Evolutionary conservation across 2,888 invertebrate species (phyloP), one percentile per base, ranked within the genome.

Genomic region (Lapara coniferarum): DNA sequence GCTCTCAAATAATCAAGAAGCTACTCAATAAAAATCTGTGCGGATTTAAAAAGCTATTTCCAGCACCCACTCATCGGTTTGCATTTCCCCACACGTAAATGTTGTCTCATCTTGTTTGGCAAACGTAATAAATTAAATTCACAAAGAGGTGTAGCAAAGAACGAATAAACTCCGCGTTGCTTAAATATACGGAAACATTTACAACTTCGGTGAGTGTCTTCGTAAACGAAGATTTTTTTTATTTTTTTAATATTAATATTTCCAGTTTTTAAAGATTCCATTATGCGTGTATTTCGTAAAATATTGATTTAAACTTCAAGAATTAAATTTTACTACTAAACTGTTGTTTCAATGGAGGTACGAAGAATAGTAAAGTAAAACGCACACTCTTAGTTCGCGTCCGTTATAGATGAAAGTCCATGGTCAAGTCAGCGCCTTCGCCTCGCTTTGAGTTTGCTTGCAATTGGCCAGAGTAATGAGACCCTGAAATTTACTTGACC

Each of bases 101-200:
- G 80, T 78, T 83, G 86, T 87, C 86, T 79, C 77, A 74, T 84
- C 84, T 78, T 78, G 79, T 87, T 86, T 83, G 78, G 75, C 69
- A 66, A 75, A 71, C 73, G 77, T 83, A 83, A 85, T 88, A 88
- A 87, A 89, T 89, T 87, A 84, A 87, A 89, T 49, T 88, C 79
- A 78, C 81, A 81, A 80, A 74, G 79, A 82, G 81, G 81, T 84
- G 82, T 77, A 71, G 77, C 63, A 49, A 46, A 37, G 57, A 63
- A 49, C 63, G 63, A 57, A 57, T 63, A 49, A 16, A 49, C 69
- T 69, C 74, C 66, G 72, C 73, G 72, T 73, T 76, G 70, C 71
- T 77, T 79, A 80, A 78, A 79, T 79, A 46, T 49, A 63, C 63
- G 63, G 63, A 63, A 63, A 63, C 49, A 49, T 14, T n/a, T 0